A percentile compares a stretch with the other conserved stretches of the same genome.
Evolutionary conservation across 2,888 invertebrate genomes (phyloP).

Genomic region (Myopa testacea): DNA sequence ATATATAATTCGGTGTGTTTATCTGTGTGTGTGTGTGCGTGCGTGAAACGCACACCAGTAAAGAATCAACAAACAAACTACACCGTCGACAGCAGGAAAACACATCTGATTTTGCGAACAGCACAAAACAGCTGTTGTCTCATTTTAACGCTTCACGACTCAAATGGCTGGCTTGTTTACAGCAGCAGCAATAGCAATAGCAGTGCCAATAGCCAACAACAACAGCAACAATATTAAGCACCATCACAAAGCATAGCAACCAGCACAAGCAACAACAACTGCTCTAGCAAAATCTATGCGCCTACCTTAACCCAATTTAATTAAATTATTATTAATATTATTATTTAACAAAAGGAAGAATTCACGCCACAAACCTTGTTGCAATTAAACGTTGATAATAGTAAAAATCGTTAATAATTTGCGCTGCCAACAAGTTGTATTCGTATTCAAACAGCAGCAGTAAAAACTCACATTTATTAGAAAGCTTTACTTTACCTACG

Average conservation of each 20-base stretch:
- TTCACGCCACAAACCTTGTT: neutral
- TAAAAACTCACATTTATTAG: constrained; percentile 23
- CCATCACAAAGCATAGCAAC: constrained; percentile 16
- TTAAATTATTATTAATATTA: constrained; percentile 55
- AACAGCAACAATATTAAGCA: constrained; percentile 5
- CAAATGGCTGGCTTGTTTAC: constrained; percentile 21
- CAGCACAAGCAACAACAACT: constrained; percentile 24
- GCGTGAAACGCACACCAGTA: neutral
- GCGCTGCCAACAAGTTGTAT: constrained; percentile 24
- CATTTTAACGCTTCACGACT: constrained; percentile 25
- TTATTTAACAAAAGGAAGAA: constrained; percentile 62
- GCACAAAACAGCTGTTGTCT: constrained; percentile 38
- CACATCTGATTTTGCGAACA: constrained; percentile 17
- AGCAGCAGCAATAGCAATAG: constrained; percentile 16
- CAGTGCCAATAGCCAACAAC: constrained; percentile 3
- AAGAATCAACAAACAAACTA: neutral
- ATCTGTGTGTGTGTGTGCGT: constrained; percentile 2
- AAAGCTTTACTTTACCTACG: neutral
- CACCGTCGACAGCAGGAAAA: constrained; percentile 2
- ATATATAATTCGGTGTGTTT: neutral
- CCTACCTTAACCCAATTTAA: constrained; percentile 65
- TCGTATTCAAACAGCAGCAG: constrained; percentile 45
- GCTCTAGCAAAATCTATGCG: constrained; percentile 41
- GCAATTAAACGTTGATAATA: constrained; percentile 28
- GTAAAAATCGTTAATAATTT: constrained; percentile 37